Evolutionary conservation across 92 coral and sea anemone genomes (phyloP).

Genomic region (Pocillopora grandis): DNA sequence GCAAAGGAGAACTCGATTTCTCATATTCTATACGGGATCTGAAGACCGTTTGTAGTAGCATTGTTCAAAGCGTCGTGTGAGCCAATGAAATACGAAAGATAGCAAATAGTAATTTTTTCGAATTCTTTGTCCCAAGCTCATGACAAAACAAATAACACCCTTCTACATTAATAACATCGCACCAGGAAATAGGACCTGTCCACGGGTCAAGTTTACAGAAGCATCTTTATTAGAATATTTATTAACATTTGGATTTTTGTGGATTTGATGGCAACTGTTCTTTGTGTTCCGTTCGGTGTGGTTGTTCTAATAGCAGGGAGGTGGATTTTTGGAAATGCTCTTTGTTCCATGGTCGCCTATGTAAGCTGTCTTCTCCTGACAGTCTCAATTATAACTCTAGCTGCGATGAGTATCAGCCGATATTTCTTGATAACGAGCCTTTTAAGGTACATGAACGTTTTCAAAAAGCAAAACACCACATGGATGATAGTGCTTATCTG

Average conservation of each 20-base stretch:
- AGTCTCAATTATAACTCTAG: conserved; percentile 57
- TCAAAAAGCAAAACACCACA: conserved; percentile 54
- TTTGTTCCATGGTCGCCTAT: conserved; percentile 62
- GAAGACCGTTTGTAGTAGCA: no score
- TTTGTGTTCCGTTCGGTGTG: conserved; percentile 50
- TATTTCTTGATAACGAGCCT: conserved; percentile 63
- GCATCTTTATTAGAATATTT: no score
- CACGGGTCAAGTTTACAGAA: no score
- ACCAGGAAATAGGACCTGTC: no score
- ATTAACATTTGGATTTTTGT: conserved; percentile 22
- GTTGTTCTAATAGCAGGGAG: conserved; percentile 49
- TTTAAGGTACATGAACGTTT: conserved; percentile 53
- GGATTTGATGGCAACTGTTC: conserved; percentile 57
- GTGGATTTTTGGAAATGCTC: conserved; percentile 44
- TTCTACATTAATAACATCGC: no score
- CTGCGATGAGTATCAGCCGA: conserved; percentile 67
- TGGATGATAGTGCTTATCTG: conserved; percentile 60
- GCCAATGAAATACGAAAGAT: no score
- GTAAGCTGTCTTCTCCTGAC: conserved; percentile 49
- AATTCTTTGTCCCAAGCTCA: no score
- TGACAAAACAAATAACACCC: no score
- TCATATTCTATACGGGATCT: no score
- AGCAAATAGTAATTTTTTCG: no score
- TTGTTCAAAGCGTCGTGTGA: no score
- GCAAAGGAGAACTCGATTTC: no score